These are phyloP conservation scores for Papilio demoleus DNA, from an alignment of 2,888 invertebrate genomes.

Conservation along the genomic window DNA sequence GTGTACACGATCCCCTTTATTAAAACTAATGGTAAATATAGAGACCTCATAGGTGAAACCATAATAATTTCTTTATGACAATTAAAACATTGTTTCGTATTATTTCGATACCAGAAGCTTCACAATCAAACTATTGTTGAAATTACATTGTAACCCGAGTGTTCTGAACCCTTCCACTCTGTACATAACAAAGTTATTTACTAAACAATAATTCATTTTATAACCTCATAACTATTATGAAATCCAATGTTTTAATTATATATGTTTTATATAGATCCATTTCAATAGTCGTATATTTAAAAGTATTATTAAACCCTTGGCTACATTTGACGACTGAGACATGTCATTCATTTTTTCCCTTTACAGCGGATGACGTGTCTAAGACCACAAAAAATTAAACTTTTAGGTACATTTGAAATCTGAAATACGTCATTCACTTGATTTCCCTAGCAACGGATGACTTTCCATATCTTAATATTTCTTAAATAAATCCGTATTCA, in stretches of 20 bases:
- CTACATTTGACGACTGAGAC: too few relatives aligned
- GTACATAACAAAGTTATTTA: constrained; percentile 21
- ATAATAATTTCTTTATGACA: constrained; percentile 28
- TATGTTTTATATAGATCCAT: constrained; percentile 13
- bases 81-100: too few relatives aligned
- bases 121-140: constrained; percentile 27
- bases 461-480: too few relatives aligned
- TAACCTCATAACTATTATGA: constrained; percentile 33
- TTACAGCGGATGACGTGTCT: too few relatives aligned
- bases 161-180: neutral
- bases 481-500: too few relatives aligned
- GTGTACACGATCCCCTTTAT: neutral
- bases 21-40: neutral
- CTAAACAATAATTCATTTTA: constrained; percentile 31
- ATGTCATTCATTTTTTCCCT: too few relatives aligned
- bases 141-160: constrained; percentile 31
- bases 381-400: too few relatives aligned
- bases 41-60: neutral
- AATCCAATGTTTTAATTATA: constrained; percentile 7
- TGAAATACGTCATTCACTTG: too few relatives aligned
- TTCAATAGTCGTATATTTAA: neutral
- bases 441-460: too few relatives aligned
- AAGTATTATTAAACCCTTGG: too few relatives aligned
- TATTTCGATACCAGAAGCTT: constrained; percentile 29
- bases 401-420: too few relatives aligned